Evolutionary conservation across 92 coral and sea anemone species (phyloP).

Genomic region (Epizoanthus ramosus): DNA sequence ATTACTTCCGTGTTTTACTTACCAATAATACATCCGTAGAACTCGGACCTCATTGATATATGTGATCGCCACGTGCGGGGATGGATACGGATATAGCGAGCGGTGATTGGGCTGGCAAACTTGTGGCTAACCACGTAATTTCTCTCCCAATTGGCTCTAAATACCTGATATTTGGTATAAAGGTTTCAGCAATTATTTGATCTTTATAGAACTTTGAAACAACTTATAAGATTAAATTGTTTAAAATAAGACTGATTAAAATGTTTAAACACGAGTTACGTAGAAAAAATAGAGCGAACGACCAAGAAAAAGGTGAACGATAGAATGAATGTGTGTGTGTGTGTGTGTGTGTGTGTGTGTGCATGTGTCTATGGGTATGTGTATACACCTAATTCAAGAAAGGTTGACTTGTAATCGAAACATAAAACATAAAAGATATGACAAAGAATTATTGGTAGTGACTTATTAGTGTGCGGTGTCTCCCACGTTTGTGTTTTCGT

Average conservation of each 20-base stretch:
- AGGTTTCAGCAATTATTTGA: neutral
- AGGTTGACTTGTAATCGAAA: no score
- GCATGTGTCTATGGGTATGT: no score
- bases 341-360: no score
- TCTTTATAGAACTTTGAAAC: neutral
- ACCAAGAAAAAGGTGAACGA: no score
- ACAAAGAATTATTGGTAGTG: no score
- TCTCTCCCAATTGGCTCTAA: conserved; percentile 81
- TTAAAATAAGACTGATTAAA: neutral
- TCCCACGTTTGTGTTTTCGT: no score
- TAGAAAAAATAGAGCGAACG: no score
- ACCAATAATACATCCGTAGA: conserved; percentile 85
- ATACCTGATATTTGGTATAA: conserved; percentile 49
- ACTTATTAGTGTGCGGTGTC: no score
- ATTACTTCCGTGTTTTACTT: conserved; percentile 12
- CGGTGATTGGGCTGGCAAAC: conserved; percentile 70
- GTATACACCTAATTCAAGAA: no score
- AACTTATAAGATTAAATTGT: neutral
- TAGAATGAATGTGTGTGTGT: no score
- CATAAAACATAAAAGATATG: no score
- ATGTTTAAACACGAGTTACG: no score
- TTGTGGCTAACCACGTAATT: conserved; percentile 65
- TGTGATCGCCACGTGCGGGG: conserved; percentile 80
- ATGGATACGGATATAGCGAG: conserved; percentile 80
- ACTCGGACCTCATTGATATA: conserved; percentile 87